Conservation (phyloP, 2,113 vertebrate species). For the Polyodon spathula region DNA sequence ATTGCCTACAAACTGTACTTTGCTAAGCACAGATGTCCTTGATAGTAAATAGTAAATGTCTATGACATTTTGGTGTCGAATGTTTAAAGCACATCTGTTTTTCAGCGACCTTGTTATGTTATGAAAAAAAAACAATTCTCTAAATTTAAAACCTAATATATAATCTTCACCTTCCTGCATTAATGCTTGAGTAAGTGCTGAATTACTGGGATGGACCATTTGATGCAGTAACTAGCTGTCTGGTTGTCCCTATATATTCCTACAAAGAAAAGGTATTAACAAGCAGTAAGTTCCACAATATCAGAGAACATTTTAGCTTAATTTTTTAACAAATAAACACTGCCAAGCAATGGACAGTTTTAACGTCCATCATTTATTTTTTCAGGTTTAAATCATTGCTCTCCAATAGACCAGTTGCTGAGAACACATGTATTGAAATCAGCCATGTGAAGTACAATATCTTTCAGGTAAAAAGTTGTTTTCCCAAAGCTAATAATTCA, state of each 20-base stretch:
- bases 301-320: too few species aligned
- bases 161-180: too few species aligned
- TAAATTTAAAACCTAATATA: too few species aligned
- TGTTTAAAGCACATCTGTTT: background rate
- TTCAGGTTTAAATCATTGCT: conserved; percentile 85
- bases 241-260: too few species aligned
- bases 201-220: too few species aligned
- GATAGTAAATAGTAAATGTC: background rate
- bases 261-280: too few species aligned
- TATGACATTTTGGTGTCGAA: conserved; percentile 3
- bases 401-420: conserved; percentile 80
- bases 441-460: conserved; percentile 96
- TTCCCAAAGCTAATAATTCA: background rate
- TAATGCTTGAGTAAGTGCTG: too few species aligned
- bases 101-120: background rate
- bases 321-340: too few species aligned
- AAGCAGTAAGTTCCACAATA: too few species aligned
- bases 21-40: too few species aligned
- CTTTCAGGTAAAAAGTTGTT: conserved; percentile 71
- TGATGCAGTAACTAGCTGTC: too few species aligned
- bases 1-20: background rate
- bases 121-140: background rate
- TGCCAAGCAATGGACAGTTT: too few species aligned
- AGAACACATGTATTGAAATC: conserved; percentile 93
- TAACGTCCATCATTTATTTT: background rate